Base-by-base conservation (phyloP, 2,797 vertebrate genomes). In the Morus bassanus region DNA sequence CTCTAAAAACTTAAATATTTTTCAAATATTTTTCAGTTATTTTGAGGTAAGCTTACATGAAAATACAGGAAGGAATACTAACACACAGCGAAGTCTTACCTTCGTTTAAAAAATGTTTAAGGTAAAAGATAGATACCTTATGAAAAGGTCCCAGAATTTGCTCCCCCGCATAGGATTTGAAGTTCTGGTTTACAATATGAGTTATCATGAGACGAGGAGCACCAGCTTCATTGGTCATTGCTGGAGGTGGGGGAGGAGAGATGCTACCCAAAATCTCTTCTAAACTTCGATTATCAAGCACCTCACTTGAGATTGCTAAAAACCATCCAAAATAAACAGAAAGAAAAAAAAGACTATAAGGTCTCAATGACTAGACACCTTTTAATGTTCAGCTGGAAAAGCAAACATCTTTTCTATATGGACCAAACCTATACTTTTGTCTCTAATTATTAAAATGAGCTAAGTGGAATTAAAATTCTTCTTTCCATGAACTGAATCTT, bases 131-230 rank as follows among this genome's bases (percentile, higher is more conserved):
- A 97, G 64, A 95, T 99, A 99, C 99, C 99, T 99, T 99, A 97
- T 99, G 99, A 97, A 99, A 99, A 98, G 99, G 99, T 96, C 99
- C 99, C 98, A 99, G 98, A 91, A 98, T 98, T 98, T 99, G 98
- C 96, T 99, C 98, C 63, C 99, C 99, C 78, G 99, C 99, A 57
- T 99, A 99, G 18, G 99, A 99, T 97, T 99, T 99, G 98, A 99
- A 99, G 98, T 99, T 99, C 95, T 99, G 98, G 98, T 99, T 99
- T 94, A 99, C 98, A 98, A 99, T 99, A 96, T 99, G 99, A 59
- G 99, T 99, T 97, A 99, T 99, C 99, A 99, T 99, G 87, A 99
- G 98, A 91, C 99, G 99, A 97, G 99, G 99, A 98, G 99, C 99
- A 95, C 99, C 99, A 78, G 99, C 98, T 98, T 99, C 99, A 98